Evolutionary conservation across 2,113 vertebrate species (phyloP), one percentile per base, ranked within the genome.

Genomic region (Hippocampus guttulatus): DNA sequence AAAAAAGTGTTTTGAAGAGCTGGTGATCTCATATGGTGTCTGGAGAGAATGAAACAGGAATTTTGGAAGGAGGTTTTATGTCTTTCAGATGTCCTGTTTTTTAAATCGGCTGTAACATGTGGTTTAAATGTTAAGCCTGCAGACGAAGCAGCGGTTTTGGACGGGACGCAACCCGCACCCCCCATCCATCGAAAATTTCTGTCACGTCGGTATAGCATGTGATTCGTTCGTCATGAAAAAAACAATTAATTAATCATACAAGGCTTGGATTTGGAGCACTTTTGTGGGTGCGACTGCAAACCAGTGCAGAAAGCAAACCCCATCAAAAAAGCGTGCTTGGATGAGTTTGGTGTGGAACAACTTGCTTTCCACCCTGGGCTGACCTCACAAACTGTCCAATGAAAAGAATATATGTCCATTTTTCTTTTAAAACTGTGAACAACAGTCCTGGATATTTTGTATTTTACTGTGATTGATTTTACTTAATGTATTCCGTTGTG

Each of bases 81-180:
- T 80, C 64, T 80, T 79, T 80, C 71, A 74, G 43, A 70, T 61
- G 75, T 70, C 69, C 49, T 64, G 71, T 71, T 33, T 61, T 61
- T n/a, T 43, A 1, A 20, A 14, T n/a, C 20, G 1, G 3, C 57
- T 15, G 1, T 6, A n/a, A 67, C 60, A 47, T 11, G 61, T 33
- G 20, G 41, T 64, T 75, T 62, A 49, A 70, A 76, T 30, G 70
- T 80, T 63, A 66, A 74, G n/a, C 57, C 75, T 12, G 3, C 2
- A 11, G 21, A 76, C 33, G 41, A 45, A 15, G 15, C 43, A 33
- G 41, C 43, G 64, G 64, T 47, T 61, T 61, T 8, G 43, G n/a
- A 47, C 8, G 41, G 58, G 27, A 30, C 5, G 15, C 16, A 7
- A 10, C 7, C 58, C 14, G 3, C 15, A 4, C 9, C 52, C 2